These are phyloP conservation scores for Turritopsis dohrnii DNA, from an alignment of 30 jellyfish, hydroid and myxozoan species.

Conservation along the genomic window DNA sequence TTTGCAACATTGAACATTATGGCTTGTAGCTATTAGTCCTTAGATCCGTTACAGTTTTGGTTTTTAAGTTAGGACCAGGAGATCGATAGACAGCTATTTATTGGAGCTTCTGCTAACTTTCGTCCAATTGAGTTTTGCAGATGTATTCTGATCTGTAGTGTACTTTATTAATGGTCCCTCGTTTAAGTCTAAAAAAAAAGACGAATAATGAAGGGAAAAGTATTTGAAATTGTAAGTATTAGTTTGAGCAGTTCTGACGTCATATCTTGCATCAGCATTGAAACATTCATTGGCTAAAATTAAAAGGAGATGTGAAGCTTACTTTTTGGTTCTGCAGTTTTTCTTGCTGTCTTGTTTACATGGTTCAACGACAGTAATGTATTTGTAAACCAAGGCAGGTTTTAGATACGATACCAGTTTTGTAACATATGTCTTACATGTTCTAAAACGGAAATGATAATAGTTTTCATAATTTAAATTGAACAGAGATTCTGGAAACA, in stretches of 20 bases:
- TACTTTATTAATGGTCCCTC: neutral
- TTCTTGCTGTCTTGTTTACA: slow-evolving; percentile 41
- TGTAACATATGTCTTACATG: slow-evolving; percentile 42
- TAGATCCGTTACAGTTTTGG: neutral
- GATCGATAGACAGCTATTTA: neutral
- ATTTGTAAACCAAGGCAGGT: slow-evolving; percentile 47
- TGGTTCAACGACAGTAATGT: slow-evolving; percentile 29
- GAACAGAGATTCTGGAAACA: no score
- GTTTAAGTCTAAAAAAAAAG: neutral
- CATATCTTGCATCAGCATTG: neutral
- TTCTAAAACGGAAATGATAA: no score
- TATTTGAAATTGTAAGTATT: neutral
- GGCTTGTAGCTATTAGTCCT: neutral
- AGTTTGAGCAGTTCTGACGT: no score
- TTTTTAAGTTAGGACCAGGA: neutral
- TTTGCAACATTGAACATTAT: neutral
- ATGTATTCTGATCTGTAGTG: slow-evolving; percentile 4
- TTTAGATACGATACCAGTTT: slow-evolving; percentile 42
- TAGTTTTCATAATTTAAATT: neutral
- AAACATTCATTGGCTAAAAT: neutral
- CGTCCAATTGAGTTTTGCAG: neutral
- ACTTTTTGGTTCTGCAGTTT: slow-evolving; percentile 46
- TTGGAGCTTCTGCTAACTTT: neutral
- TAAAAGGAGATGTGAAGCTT: neutral
- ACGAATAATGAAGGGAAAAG: neutral